phyloP scores from a whole-genome alignment of 2,888 invertebrate genomes.

The Nemotelus pantherinus region DNA sequence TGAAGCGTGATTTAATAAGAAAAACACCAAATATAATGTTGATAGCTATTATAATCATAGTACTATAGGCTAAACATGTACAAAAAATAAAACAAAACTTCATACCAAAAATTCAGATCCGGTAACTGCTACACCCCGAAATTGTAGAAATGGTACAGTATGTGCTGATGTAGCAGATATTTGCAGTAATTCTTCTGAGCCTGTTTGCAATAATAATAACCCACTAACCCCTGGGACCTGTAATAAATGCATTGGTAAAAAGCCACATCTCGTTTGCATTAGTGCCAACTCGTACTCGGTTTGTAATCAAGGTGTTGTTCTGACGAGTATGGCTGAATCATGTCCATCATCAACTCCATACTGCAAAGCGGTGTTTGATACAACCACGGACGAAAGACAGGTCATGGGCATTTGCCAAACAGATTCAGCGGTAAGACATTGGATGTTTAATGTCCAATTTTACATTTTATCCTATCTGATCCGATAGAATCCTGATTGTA shows the following conservation, averaged over 20 bases:
- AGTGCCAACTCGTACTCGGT: neutral
- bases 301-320: neutral
- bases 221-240: neutral
- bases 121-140: neutral
- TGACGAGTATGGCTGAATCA: neutral
- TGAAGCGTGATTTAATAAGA: too few relatives aligned
- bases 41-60: too few relatives aligned
- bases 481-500: too few relatives aligned
- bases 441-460: neutral
- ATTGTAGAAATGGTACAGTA: neutral
- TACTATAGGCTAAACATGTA: too few relatives aligned
- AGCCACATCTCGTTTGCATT: neutral
- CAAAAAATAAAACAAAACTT: too few relatives aligned
- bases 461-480: neutral
- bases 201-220: neutral
- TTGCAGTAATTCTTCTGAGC: neutral
- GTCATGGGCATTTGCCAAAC: neutral
- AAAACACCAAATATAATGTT: too few relatives aligned
- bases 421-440: neutral
- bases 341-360: neutral
- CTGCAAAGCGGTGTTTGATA: neutral
- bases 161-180: slow-evolving; percentile 20
- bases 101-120: too few relatives aligned
- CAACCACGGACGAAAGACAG: neutral
- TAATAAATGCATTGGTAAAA: neutral